A percentile compares a stretch with the other conserved stretches of the same genome.
Evolutionary conservation across 2,888 invertebrate species (phyloP).

Genomic region (Pollenia labialis): DNA sequence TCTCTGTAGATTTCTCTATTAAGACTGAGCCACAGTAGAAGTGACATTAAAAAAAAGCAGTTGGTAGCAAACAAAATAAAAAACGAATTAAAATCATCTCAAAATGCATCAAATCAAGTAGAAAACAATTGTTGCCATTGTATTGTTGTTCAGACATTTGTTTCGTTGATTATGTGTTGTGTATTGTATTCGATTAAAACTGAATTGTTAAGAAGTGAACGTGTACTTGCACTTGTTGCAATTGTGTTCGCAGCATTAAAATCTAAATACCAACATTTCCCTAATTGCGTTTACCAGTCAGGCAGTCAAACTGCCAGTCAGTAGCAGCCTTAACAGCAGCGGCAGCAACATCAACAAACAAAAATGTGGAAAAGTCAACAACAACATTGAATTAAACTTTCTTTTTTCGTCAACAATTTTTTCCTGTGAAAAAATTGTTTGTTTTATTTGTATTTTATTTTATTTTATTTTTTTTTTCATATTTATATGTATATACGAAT

Average conservation of each 20-base stretch:
- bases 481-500: conserved; percentile 46
- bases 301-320: neutral
- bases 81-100: conserved; percentile 68
- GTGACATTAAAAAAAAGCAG: conserved; percentile 44
- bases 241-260: conserved; percentile 51
- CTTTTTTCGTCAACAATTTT: conserved; percentile 72
- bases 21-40: conserved; percentile 8
- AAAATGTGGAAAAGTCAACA: conserved; percentile 64
- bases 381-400: conserved; percentile 69
- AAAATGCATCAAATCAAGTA: conserved; percentile 68
- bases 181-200: conserved; percentile 26
- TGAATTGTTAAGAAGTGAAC: conserved; percentile 26
- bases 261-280: conserved; percentile 69
- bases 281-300: conserved; percentile 65
- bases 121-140: conserved; percentile 67
- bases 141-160: conserved; percentile 6
- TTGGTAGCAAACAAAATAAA: conserved; percentile 28
- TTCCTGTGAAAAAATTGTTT: conserved; percentile 66
- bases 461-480: neutral
- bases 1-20: conserved; percentile 64
- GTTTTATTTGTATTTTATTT: conserved; percentile 43
- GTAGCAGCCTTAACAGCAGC: conserved; percentile 31
- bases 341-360: conserved; percentile 31
- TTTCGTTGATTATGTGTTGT: neutral
- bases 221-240: conserved; percentile 71